Evolutionary conservation across 2,797 vertebrate species (phyloP), one percentile per base, ranked within the genome.

Genomic region (Vespertilio murinus): DNA sequence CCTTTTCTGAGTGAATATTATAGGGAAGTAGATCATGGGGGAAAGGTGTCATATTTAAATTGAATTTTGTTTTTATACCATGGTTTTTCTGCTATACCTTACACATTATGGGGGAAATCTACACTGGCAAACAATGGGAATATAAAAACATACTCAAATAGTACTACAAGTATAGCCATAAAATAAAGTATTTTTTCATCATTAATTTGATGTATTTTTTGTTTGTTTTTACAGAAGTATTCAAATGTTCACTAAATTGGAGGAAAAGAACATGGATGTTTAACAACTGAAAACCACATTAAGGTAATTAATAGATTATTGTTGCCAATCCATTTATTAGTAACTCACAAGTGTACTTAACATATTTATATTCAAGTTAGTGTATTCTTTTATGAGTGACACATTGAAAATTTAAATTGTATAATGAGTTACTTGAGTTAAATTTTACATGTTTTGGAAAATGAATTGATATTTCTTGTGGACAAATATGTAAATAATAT

Each of bases 251-350:
- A 1, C 33, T 96, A 88, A 71, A 94, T 93, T 56, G 84, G 96
- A 98, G 93, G 94, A 97, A 95, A 91, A 97, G 75, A 2, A 0
- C 94, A 97, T 98, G 98, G 98, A 98, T 96, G 96, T 98, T 96
- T 98, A 96, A 87, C 95, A 97, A 88, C 95, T 96, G 97, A 98
- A 97, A 97, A 97, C 81, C 92, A 97, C 96, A 97, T 88, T 96
- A 98, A 98, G 98, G 98, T 98, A 98, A 98, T 95, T 96, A 93
- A 40, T 8, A 64, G 20, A 87, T 91, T 54, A 13, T 86, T 47
- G 22, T 89, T 75, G 61, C 0, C 75, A 94, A 5, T 22, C 4
- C 11, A 95, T 73, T 93, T 96, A 22, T 93, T 97, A 93, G 14
- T 90, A 91, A 33, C 91, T 94, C 94, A 80, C 75, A 93, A 96